Evolutionary conservation across 2,797 vertebrate genomes (phyloP).

Genomic region (Liasis olivaceus): DNA sequence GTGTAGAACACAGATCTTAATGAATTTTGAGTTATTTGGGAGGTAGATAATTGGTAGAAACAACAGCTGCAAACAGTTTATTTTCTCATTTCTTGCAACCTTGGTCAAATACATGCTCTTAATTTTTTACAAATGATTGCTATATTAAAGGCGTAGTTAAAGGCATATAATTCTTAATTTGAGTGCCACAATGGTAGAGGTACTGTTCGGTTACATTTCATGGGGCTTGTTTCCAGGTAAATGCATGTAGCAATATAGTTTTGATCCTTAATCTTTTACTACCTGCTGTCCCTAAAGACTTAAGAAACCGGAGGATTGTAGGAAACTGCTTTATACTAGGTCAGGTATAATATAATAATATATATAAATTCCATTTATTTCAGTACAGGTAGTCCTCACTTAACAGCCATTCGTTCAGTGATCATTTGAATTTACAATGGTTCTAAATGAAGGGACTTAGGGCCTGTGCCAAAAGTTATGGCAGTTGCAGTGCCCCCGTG

Average conservation of each 20-base stretch:
- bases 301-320: too few species aligned
- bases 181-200: background rate
- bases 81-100: background rate
- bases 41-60: background rate
- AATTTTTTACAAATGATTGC: background rate
- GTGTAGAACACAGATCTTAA: background rate
- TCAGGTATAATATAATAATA: too few species aligned
- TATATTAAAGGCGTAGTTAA: background rate
- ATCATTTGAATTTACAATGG: too few species aligned
- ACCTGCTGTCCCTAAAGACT: background rate
- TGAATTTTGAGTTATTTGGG: background rate
- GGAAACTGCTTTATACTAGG: background rate
- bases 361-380: background rate
- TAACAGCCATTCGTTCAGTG: background rate
- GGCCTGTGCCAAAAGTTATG: too few species aligned
- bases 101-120: background rate
- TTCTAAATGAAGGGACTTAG: too few species aligned
- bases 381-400: background rate
- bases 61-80: background rate
- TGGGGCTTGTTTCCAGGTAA: background rate
- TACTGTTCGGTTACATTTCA: background rate
- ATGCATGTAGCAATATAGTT: background rate
- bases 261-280: background rate
- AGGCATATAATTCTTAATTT: background rate
- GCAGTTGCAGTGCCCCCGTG: too few species aligned